Percentiles rank a stretch among this genome's conserved stretches.
Evolutionary conservation across 1,140 invertebrate genomes (phyloP).

Genomic region (Steinernema feltiae): DNA sequence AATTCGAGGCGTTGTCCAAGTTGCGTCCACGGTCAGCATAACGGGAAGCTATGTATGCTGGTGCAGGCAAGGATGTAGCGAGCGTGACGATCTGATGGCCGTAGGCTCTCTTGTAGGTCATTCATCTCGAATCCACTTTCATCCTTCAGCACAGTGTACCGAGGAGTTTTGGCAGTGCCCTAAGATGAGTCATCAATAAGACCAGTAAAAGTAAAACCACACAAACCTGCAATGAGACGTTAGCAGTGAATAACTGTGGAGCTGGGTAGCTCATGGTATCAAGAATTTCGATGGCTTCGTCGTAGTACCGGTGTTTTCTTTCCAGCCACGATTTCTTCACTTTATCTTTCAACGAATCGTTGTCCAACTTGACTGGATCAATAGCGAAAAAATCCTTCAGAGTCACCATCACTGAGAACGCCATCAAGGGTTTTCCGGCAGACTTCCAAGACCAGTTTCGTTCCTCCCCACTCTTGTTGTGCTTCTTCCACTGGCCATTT

Average conservation of each 20-base stretch:
- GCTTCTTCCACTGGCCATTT: background rate
- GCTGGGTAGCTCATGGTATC: too few species aligned
- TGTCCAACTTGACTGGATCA: constrained; percentile 43
- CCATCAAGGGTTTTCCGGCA: constrained; percentile 28
- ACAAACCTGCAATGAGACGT: constrained; percentile 31
- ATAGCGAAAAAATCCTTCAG: constrained; percentile 48
- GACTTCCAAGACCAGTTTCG: background rate
- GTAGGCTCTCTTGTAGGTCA: constrained; percentile 17
- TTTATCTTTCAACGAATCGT: constrained; percentile 56
- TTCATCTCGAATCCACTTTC: constrained; percentile 26
- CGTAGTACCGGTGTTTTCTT: constrained; percentile 45
- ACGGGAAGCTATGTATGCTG: constrained; percentile 34
- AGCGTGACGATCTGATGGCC: constrained; percentile 23
- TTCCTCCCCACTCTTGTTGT: background rate
- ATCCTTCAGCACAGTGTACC: constrained; percentile 30
- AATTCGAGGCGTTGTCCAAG: constrained; percentile 7
- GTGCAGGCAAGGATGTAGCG: constrained; percentile 32
- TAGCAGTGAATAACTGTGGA: background rate
- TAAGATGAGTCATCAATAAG: constrained; percentile 13
- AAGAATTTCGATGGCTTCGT: constrained; percentile 60
- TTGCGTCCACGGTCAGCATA: constrained; percentile 34
- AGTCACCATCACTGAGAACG: constrained; percentile 41
- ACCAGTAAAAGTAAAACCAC: background rate
- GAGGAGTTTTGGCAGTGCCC: constrained; percentile 30
- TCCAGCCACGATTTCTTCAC: constrained; percentile 56